Evolutionary conservation across 1,140 invertebrate species (phyloP).

Genomic region (Drosophila nannoptera): DNA sequence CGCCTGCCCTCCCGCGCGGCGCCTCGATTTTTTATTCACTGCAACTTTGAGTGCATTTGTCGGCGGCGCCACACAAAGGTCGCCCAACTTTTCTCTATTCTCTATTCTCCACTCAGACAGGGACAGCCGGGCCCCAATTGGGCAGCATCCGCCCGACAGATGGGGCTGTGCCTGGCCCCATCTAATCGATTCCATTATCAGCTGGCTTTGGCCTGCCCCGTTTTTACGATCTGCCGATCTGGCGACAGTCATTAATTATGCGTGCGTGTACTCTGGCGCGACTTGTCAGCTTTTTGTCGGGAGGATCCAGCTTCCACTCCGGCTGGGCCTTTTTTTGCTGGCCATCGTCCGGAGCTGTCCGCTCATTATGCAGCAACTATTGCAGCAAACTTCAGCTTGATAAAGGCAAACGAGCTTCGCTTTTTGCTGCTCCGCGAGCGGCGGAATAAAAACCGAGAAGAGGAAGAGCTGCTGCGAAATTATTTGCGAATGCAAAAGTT

Average conservation of each 20-base stretch:
- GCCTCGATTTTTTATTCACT: background rate
- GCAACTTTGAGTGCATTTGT: conserved; percentile 50
- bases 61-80: conserved; percentile 47
- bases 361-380: conserved; percentile 46
- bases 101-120: no score
- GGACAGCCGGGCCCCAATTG: no score
- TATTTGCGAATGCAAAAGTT: conserved; percentile 35
- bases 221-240: no score
- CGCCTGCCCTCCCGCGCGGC: background rate
- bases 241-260: no score
- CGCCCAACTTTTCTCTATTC: conserved; percentile 52
- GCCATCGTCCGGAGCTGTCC: background rate
- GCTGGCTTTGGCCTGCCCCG: no score
- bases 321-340: background rate
- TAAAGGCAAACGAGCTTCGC: conserved; percentile 64
- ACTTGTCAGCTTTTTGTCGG: no score
- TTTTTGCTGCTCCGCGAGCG: conserved; percentile 25
- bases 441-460: conserved; percentile 1
- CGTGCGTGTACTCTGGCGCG: no score
- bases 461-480: conserved; percentile 10
- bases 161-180: no score
- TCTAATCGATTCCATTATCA: no score
- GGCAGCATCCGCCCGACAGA: no score
- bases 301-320: no score
- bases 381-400: conserved; percentile 57